A percentile compares a stretch with the other conserved stretches of the same genome.
Conservation (phyloP, 1,140 invertebrate genomes). For the Pogonomyrmex barbatus region DNA sequence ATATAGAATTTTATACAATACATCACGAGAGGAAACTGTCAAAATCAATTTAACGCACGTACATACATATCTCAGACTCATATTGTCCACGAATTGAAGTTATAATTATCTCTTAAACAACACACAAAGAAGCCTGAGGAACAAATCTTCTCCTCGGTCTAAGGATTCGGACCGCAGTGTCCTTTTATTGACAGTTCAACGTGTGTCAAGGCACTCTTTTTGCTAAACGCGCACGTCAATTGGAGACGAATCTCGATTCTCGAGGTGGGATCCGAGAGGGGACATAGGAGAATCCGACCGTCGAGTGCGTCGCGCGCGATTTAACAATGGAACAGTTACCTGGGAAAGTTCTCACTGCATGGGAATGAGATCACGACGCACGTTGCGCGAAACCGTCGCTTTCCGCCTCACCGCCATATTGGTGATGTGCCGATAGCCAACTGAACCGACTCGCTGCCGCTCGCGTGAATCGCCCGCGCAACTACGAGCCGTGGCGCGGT, state of each 20-base stretch:
- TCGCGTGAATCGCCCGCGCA: background rate
- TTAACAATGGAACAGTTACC: conserved; percentile 23
- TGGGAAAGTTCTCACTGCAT: conserved; percentile 60
- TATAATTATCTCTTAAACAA: background rate
- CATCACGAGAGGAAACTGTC: background rate
- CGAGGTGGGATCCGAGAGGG: background rate
- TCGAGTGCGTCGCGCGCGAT: background rate
- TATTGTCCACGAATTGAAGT: background rate
- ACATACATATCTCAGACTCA: background rate
- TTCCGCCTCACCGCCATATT: conserved; percentile 73
- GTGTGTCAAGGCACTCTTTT: background rate
- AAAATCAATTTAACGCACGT: background rate
- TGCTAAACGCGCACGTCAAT: background rate
- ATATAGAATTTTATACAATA: background rate
- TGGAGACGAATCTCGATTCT: background rate
- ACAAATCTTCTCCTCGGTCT: background rate
- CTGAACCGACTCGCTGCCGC: background rate
- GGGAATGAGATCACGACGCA: conserved; percentile 54
- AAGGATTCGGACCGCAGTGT: background rate
- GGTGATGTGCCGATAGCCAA: conserved; percentile 72
- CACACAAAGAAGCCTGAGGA: background rate
- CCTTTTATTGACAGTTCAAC: conserved; percentile 3
- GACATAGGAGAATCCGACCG: background rate
- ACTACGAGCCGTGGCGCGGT: background rate
- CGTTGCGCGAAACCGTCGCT: conserved; percentile 57